These are phyloP conservation scores for Pipistrellus pygmaeus DNA, from an alignment of 2,797 vertebrate genomes.

Conservation along the genomic window DNA sequence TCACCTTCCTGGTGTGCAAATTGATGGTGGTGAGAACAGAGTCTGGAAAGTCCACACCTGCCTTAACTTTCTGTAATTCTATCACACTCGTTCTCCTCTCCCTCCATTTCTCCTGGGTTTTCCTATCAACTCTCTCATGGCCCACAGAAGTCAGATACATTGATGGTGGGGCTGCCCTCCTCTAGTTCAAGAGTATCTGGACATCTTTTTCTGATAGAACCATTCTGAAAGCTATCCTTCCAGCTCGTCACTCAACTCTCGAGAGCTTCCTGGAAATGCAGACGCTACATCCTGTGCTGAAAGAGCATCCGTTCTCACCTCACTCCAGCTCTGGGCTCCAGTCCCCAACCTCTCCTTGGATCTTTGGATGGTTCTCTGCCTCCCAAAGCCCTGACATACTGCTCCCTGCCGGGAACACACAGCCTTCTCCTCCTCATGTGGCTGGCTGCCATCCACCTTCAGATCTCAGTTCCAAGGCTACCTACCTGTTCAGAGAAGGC, in stretches of 20 bases:
- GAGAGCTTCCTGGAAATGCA: not conserved
- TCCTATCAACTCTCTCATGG: not conserved
- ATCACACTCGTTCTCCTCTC: not conserved
- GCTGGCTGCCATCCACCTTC: not conserved
- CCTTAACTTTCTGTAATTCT: not conserved
- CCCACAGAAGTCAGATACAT: not conserved
- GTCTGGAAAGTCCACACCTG: not conserved
- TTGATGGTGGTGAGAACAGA: not conserved
- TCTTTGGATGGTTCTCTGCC: not conserved
- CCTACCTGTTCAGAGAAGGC: not conserved
- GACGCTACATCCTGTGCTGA: not conserved
- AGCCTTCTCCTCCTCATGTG: not conserved
- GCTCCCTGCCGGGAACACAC: not conserved
- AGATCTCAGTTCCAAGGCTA: not conserved
- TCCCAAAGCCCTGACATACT: fast-evolving
- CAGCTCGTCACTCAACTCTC: not conserved
- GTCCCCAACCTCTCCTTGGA: not conserved
- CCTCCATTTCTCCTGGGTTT: not conserved
- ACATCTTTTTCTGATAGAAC: not conserved
- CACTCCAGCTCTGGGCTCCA: not conserved
- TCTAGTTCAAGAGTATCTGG: not conserved
- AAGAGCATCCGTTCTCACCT: not conserved
- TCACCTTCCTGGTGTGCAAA: not conserved
- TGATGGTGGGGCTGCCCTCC: not conserved
- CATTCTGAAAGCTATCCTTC: not conserved